Evolutionary conservation across 92 coral and sea anemone genomes (phyloP), one percentile per base, ranked within the genome.

Genomic region (Epizoanthus rinbou): DNA sequence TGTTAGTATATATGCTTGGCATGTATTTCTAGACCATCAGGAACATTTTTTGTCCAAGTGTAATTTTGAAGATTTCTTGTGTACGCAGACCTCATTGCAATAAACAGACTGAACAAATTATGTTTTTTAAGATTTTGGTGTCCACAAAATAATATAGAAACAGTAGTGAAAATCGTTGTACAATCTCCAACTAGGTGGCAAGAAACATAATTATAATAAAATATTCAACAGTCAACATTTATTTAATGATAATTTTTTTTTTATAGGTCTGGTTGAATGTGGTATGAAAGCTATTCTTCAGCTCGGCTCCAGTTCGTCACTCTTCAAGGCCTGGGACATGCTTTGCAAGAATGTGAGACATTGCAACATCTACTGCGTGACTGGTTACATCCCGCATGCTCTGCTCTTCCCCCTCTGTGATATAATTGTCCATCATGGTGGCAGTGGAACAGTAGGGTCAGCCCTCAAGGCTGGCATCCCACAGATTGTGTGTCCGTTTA

Each of bases 281-380:
- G 87, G 91, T 64, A 87, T 88, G 79, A 91, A 91, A 74, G 97
- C 97, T 56, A 60, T 93, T 8, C 59, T 93, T 16, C 97, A 93
- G 19, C 88, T 93, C 1, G 73, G 73, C 18, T 86, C 89, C 15
- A 73, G 76, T 16, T 93, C 97, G 1, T 76, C 86, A 21, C 87
- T 93, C 22, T 89, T 91, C 64, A 93, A 93, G 88, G 89, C 95
- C 62, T 93, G 97, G 97, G 92, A 93, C 83, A 93, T 93, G 95
- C 64, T 93, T 53, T 86, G 92, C 80, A 93, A 87, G 70, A 93
- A 91, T 31, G 94, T 93, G 28, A 81, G 84, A 45, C 87, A 93
- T 85, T 93, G 97, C 82, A 89, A 91, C 91, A 93, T 93, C 88
- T 88, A 93, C 82, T 93, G 97, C 65, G 66, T 91, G 37, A 91